These are phyloP conservation scores for Ectemnius continuus DNA, from an alignment of 2,888 invertebrate genomes.

Conservation along the genomic window DNA sequence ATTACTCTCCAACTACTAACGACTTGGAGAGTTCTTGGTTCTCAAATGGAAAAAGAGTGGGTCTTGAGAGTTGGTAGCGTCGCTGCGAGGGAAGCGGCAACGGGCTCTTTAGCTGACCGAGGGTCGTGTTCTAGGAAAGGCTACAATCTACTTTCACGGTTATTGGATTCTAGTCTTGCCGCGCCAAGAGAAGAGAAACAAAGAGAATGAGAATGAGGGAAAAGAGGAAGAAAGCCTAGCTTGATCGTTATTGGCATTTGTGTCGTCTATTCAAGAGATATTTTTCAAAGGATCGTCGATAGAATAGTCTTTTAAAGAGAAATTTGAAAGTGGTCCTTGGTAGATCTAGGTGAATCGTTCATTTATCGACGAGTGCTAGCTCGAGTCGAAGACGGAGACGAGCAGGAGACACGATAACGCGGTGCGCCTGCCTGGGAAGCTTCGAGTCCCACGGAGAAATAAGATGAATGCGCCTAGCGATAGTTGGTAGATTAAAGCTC, in stretches of 20 bases:
- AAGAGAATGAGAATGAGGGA: neutral
- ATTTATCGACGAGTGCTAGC: too few relatives aligned
- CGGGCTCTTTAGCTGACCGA: slow-evolving; percentile 29
- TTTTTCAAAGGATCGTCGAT: neutral
- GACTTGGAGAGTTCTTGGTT: slow-evolving; percentile 41
- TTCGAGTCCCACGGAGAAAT: neutral
- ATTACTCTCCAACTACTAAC: slow-evolving; percentile 32
- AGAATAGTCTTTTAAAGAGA: neutral
- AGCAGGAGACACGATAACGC: too few relatives aligned
- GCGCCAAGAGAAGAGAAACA: slow-evolving; percentile 24
- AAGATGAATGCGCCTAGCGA: too few relatives aligned
- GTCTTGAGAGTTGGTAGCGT: slow-evolving; percentile 11
- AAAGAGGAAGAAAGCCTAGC: neutral
- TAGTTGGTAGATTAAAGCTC: too few relatives aligned
- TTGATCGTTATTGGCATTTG: neutral
- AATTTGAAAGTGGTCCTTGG: neutral
- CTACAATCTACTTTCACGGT: slow-evolving; percentile 48
- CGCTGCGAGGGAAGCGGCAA: too few relatives aligned
- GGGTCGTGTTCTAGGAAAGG: slow-evolving; percentile 15
- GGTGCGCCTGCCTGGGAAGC: neutral
- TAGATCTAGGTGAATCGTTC: too few relatives aligned
- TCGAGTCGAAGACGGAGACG: too few relatives aligned
- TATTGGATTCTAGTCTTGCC: slow-evolving; percentile 47
- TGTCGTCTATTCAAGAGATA: neutral
- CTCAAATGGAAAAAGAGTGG: slow-evolving; percentile 28